These are phyloP conservation scores for Diplolepis rosae DNA, from an alignment of 2,888 invertebrate genomes.

Conservation along the genomic window DNA sequence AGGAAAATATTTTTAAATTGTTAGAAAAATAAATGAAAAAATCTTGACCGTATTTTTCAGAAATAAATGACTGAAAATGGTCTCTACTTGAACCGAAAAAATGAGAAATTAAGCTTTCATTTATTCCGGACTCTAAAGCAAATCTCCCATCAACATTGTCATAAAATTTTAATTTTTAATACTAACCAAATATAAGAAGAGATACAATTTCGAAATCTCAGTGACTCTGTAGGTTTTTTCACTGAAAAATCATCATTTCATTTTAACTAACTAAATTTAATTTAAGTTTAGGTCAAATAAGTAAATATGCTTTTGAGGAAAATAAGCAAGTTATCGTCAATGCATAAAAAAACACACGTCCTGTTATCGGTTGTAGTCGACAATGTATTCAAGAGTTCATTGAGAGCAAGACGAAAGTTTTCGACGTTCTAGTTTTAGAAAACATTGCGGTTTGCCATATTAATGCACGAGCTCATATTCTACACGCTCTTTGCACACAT, in stretches of 20 bases:
- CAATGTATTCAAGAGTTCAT: not conserved
- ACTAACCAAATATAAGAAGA: no score
- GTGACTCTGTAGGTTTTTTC: not conserved
- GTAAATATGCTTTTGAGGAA: not conserved
- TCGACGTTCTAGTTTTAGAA: not conserved
- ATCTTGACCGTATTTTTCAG: no score
- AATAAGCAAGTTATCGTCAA: not conserved
- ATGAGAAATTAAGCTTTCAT: no score
- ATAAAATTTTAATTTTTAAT: no score
- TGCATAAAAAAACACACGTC: not conserved
- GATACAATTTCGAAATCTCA: not conserved
- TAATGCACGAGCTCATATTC: conserved; percentile 15
- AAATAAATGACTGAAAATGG: no score
- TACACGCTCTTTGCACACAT: conserved; percentile 23
- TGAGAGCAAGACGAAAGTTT: not conserved
- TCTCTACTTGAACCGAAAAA: not conserved
- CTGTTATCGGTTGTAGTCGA: not conserved
- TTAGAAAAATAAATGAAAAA: not conserved
- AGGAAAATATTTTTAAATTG: not conserved
- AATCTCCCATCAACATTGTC: no score
- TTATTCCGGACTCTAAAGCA: no score
- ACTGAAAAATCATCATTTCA: not conserved
- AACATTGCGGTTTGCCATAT: not conserved
- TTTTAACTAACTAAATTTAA: no score
- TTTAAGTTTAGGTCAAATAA: no score